phyloP scores from a whole-genome alignment of 2,888 invertebrate species.

The Gymnocheta viridis region DNA sequence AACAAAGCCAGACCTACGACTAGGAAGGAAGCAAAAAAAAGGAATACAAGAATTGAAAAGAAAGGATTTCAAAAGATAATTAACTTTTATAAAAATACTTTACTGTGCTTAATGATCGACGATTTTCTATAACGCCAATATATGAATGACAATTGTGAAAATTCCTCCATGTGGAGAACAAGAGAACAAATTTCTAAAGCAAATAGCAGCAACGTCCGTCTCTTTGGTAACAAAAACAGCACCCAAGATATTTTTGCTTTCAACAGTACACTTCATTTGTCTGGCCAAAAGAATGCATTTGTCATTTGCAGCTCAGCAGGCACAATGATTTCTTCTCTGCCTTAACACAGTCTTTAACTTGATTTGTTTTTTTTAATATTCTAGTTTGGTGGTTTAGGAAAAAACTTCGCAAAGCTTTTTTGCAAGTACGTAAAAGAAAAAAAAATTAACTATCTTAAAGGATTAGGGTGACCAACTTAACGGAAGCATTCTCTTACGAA shows the following conservation, averaged over 20 bases:
- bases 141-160: conserved; percentile 68
- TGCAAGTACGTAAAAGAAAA: neutral
- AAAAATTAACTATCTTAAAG: neutral
- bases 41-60: neutral
- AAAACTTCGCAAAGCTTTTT: conserved; percentile 16
- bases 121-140: conserved; percentile 70
- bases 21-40: neutral
- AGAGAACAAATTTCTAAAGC: conserved; percentile 36
- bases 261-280: conserved; percentile 82
- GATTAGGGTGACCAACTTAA: conserved; percentile 12
- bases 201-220: conserved; percentile 29
- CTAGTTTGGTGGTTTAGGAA: conserved; percentile 45
- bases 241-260: conserved; percentile 79
- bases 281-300: conserved; percentile 82
- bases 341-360: conserved; percentile 23
- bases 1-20: neutral
- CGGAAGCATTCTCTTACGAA: no score
- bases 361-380: conserved; percentile 14
- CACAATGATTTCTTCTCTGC: conserved; percentile 37
- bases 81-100: conserved; percentile 70
- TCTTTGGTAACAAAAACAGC: conserved; percentile 23
- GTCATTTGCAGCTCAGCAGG: conserved; percentile 77
- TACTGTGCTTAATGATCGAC: conserved; percentile 69
- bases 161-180: conserved; percentile 58
- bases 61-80: conserved; percentile 68